Percentiles rank a stretch among this genome's conserved stretches.
Evolutionary conservation across 2,113 vertebrate species (phyloP).

Genomic region (Diadophis punctatus): DNA sequence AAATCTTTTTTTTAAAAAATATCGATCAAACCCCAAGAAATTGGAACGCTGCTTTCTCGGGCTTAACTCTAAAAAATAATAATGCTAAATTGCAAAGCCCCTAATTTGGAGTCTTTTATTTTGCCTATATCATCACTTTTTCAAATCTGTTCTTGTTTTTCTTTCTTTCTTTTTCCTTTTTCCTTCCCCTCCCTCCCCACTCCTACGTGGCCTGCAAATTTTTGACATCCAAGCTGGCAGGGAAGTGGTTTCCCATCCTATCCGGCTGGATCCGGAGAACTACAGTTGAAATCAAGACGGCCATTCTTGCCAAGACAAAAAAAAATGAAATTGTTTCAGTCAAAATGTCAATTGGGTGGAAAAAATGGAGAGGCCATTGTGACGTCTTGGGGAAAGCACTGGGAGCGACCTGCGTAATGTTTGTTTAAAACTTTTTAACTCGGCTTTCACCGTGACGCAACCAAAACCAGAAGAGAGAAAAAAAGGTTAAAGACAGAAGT

Average conservation of each 20-base stretch:
- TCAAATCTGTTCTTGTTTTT: not conserved
- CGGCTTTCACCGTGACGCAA: not conserved
- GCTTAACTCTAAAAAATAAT: not conserved
- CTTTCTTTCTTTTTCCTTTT: too few relatives aligned
- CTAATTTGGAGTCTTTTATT: not conserved
- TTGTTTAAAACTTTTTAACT: not conserved
- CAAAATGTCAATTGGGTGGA: not conserved
- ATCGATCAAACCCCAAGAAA: not conserved
- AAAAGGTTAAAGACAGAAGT: conserved; percentile 42
- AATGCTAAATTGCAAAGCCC: not conserved
- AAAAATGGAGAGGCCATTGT: not conserved
- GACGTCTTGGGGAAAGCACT: conserved; percentile 14
- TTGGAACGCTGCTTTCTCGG: not conserved
- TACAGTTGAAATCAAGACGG: fast-evolving
- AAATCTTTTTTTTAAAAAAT: not conserved
- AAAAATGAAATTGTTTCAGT: not conserved
- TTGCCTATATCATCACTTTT: not conserved
- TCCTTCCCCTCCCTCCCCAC: fast-evolving
- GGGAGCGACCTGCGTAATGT: not conserved
- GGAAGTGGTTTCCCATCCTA: not conserved
- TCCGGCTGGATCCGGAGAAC: not conserved
- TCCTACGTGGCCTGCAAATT: too few relatives aligned
- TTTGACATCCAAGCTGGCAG: not conserved
- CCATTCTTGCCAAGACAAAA: fast-evolving
- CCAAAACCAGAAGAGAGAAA: conserved; percentile 40